A percentile compares a stretch with the other conserved stretches of the same genome.
phyloP scores from a whole-genome alignment of 2,888 invertebrate genomes.

The Chirona hameri region DNA sequence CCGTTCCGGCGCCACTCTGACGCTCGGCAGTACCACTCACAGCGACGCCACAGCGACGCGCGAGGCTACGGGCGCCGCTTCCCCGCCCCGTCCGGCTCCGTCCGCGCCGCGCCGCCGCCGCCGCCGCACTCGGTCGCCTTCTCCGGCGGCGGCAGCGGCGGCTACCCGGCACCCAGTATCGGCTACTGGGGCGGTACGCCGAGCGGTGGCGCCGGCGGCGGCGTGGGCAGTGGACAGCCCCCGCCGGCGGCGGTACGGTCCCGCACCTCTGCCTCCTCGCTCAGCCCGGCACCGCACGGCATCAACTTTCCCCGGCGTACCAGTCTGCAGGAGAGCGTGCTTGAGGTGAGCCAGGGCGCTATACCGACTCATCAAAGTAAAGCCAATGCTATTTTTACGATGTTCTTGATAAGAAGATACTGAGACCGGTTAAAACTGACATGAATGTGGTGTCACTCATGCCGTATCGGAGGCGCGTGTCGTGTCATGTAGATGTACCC shows the following conservation, averaged over 20 bases:
- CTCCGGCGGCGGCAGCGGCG: not conserved
- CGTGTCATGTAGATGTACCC: no score
- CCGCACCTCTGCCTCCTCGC: not conserved
- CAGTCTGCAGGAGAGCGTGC: conserved; percentile 26
- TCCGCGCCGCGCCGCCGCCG: not conserved
- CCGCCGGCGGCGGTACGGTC: not conserved
- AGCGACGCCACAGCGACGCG: conserved; percentile 14
- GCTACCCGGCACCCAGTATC: conserved; percentile 24
- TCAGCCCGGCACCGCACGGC: not conserved
- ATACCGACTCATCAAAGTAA: no score
- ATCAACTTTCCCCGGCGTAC: not conserved
- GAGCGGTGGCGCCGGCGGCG: not conserved
- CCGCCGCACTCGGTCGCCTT: not conserved
- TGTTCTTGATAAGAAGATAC: no score
- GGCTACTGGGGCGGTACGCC: conserved; percentile 6
- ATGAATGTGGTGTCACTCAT: no score
- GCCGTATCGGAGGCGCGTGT: no score
- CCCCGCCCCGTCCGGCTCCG: not conserved
- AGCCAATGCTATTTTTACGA: no score
- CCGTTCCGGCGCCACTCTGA: conserved; percentile 27
- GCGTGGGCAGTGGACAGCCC: not conserved
- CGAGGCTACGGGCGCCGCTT: conserved; percentile 5
- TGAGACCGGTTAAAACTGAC: no score
- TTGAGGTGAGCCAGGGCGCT: conserved; percentile 23
- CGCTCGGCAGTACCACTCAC: conserved; percentile 24